Evolutionary conservation across 2,113 vertebrate genomes (phyloP).

Genomic region (Alligator sinensis): DNA sequence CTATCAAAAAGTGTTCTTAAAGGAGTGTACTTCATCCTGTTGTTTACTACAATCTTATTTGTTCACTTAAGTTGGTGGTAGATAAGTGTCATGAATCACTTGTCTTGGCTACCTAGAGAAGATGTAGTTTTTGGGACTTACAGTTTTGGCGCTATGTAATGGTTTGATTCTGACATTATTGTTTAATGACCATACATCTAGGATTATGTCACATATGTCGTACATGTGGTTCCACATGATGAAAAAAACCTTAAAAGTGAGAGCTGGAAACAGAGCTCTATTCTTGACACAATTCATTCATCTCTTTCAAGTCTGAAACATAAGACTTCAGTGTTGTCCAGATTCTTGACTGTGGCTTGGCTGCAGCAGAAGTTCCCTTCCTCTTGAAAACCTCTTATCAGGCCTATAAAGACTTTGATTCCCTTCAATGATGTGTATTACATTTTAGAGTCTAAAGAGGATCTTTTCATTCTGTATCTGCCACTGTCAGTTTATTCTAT

Average conservation of each 20-base stretch:
- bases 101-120: neutral
- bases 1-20: no score
- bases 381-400: neutral
- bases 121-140: neutral
- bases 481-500: neutral
- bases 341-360: neutral
- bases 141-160: neutral
- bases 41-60: neutral
- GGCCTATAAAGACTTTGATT: neutral
- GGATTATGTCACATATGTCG: neutral
- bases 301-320: neutral
- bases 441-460: neutral
- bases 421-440: neutral
- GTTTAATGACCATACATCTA: neutral
- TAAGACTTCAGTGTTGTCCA: neutral
- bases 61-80: neutral
- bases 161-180: neutral
- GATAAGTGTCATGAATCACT: neutral
- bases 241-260: neutral
- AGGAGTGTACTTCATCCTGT: neutral
- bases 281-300: neutral
- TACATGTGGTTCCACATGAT: neutral
- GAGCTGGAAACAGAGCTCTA: neutral
- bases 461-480: neutral
- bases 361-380: neutral